Conservation (phyloP, 2,113 vertebrate genomes). For the Hyla sarda region DNA sequence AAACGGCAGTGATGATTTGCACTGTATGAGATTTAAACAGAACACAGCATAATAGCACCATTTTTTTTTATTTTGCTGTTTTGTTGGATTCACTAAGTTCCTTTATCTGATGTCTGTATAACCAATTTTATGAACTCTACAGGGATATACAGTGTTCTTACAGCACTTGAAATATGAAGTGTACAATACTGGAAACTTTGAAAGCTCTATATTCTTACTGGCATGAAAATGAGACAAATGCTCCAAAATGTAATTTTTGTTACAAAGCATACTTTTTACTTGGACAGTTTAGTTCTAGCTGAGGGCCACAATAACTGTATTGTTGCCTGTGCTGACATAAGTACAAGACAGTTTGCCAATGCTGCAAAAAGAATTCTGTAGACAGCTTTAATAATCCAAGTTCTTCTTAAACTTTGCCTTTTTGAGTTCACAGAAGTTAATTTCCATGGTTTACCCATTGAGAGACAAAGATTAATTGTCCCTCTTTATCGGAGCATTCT, state of each 20-base stretch:
- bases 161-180: slow-evolving; percentile 6
- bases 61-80: not conserved
- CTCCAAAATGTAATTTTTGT: slow-evolving; percentile 64
- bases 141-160: not conserved
- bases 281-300: slow-evolving; percentile 65
- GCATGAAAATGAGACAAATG: slow-evolving; percentile 55
- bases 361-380: slow-evolving; percentile 56
- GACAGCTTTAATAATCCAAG: slow-evolving; percentile 68
- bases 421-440: slow-evolving; percentile 69
- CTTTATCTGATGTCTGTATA: not conserved
- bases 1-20: too few relatives aligned
- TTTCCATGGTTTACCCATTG: slow-evolving; percentile 65
- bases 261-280: slow-evolving; percentile 62
- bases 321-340: slow-evolving; percentile 61
- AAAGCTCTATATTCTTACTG: not conserved
- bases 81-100: not conserved
- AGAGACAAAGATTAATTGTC: slow-evolving; percentile 78
- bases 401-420: slow-evolving; percentile 72
- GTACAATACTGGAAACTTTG: slow-evolving; percentile 1
- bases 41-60: not conserved
- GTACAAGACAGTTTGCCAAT: slow-evolving; percentile 61
- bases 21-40: not conserved
- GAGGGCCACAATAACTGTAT: slow-evolving; percentile 59
- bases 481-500: slow-evolving; percentile 73
- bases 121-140: not conserved